These are phyloP conservation scores for Acholoe squamosa DNA, from an alignment of 2,888 invertebrate species.

Conservation along the genomic window DNA sequence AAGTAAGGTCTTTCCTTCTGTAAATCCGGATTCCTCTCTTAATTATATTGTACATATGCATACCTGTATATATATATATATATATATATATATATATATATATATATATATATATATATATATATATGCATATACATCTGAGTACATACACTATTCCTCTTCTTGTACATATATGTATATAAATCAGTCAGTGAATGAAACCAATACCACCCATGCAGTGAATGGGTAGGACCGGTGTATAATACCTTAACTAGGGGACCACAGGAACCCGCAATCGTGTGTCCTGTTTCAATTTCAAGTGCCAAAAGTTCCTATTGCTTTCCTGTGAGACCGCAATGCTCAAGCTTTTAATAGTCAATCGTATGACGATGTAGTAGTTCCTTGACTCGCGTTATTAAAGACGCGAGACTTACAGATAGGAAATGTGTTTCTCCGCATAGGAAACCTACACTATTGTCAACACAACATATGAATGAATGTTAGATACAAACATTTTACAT, in stretches of 20 bases:
- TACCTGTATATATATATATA: constrained; percentile 4
- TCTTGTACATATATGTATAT: constrained; percentile 26
- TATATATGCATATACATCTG: constrained; percentile 17
- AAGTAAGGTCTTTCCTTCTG: not conserved
- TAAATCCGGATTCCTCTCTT: not conserved
- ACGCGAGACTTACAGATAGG: not conserved
- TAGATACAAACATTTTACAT: too few relatives aligned
- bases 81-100: constrained; percentile 15
- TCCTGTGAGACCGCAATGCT: not conserved
- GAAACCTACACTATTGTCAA: not conserved
- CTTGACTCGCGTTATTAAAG: not conserved
- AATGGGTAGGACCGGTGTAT: constrained; percentile 1
- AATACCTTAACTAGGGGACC: not conserved
- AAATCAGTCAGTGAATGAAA: not conserved
- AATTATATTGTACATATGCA: constrained; percentile 29
- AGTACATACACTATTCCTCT: not conserved
- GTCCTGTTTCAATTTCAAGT: constrained; percentile 35
- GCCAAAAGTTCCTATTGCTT: constrained; percentile 17
- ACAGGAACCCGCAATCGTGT: not conserved
- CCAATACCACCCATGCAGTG: not conserved
- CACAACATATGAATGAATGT: not conserved
- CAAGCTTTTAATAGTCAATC: not conserved
- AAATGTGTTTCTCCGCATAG: not conserved
- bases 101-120: constrained; percentile 4
- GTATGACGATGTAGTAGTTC: not conserved